Evolutionary conservation across 2,888 invertebrate genomes (phyloP).

Genomic region (Artemia sp.): DNA sequence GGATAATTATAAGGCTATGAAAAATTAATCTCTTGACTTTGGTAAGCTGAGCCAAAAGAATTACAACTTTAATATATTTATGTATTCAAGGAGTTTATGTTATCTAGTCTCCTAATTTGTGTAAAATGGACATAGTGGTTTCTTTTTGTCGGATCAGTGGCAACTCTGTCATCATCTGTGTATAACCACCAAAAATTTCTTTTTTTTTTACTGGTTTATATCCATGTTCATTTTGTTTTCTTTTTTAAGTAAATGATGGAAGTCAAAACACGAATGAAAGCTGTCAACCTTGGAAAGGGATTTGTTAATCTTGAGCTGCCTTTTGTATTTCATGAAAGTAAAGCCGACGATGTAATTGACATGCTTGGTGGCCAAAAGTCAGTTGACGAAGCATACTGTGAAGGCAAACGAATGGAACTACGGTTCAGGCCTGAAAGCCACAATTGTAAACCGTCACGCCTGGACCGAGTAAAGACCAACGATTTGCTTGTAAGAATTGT

Average conservation of each 20-base stretch:
- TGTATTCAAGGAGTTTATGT: too few species aligned
- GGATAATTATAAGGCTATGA: too few species aligned
- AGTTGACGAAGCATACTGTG: neutral
- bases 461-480: conserved; percentile 46
- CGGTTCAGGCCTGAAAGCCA: conserved; percentile 62
- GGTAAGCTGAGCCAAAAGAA: too few species aligned
- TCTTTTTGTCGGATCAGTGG: too few species aligned
- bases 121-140: too few species aligned
- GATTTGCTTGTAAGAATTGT: conserved; percentile 58
- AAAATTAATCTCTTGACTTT: too few species aligned
- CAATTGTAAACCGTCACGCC: conserved; percentile 57
- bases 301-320: neutral
- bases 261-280: neutral
- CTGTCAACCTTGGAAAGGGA: neutral
- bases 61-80: too few species aligned
- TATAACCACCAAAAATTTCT: too few species aligned
- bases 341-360: neutral
- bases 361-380: conserved; percentile 13
- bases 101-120: too few species aligned
- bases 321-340: neutral
- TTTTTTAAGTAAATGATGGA: neutral
- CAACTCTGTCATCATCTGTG: too few species aligned
- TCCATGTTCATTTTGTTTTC: too few species aligned
- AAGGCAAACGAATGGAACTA: conserved; percentile 44
- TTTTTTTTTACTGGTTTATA: too few species aligned